Conservation (phyloP, 1,140 invertebrate genomes). For the Drosophila mayri region DNA sequence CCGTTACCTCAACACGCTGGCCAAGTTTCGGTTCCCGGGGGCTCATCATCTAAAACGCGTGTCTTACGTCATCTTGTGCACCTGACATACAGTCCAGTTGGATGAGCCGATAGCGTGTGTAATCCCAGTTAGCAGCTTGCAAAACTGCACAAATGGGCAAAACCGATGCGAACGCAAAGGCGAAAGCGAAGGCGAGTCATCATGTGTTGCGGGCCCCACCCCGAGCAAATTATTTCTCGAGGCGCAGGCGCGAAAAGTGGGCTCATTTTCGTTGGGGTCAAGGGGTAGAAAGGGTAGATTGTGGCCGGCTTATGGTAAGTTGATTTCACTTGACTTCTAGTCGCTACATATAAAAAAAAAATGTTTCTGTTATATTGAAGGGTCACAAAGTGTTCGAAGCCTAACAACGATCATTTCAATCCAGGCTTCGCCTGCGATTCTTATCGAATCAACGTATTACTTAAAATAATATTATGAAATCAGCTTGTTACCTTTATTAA, state of each 20-base stretch:
- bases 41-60: constrained; percentile 37
- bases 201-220: constrained; percentile 60
- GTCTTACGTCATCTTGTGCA: constrained; percentile 74
- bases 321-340: constrained; percentile 3
- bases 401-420: not conserved
- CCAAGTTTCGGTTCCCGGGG: constrained; percentile 88
- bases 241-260: constrained; percentile 59
- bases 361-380: not conserved
- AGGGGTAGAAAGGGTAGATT: constrained; percentile 1
- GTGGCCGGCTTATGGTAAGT: not conserved
- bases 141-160: constrained; percentile 50
- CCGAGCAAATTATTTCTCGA: constrained; percentile 20
- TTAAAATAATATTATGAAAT: no score
- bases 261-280: constrained; percentile 3
- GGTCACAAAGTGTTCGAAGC: no score
- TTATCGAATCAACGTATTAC: not conserved
- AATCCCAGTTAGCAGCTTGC: constrained; percentile 57
- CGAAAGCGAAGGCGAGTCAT: constrained; percentile 35
- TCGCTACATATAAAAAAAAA: not conserved
- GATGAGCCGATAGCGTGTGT: constrained; percentile 48
- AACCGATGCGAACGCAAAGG: constrained; percentile 56
- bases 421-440: not conserved
- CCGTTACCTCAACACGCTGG: constrained; percentile 91
- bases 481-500: not conserved
- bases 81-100: constrained; percentile 24